Evolutionary conservation across 2,888 invertebrate species (phyloP).

Genomic region (Hololepta plana): DNA sequence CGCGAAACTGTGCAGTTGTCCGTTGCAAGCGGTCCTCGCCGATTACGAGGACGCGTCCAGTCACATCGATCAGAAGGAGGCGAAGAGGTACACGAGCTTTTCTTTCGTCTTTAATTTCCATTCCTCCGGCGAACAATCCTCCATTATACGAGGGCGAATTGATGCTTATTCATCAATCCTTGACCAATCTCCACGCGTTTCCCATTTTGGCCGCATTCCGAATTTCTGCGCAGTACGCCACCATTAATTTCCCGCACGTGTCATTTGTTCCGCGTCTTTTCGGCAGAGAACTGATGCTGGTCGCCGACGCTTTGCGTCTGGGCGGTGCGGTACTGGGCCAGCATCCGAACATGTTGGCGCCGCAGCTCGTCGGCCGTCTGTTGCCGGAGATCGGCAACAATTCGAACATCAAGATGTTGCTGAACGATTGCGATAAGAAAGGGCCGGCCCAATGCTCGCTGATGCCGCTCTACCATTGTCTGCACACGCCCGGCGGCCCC

Average conservation of each 20-base stretch:
- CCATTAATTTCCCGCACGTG: slow-evolving; percentile 2
- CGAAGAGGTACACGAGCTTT: slow-evolving; percentile 53
- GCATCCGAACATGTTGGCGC: slow-evolving; percentile 91
- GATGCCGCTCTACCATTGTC: slow-evolving; percentile 84
- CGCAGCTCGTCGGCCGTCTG: slow-evolving; percentile 81
- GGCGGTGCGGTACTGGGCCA: slow-evolving; percentile 86
- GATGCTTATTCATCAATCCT: too few species aligned
- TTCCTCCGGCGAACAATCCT: too few species aligned
- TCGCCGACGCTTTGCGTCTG: slow-evolving; percentile 82
- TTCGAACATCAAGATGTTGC: slow-evolving; percentile 66
- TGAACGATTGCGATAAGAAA: slow-evolving; percentile 79
- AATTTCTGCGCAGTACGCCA: slow-evolving; percentile 4
- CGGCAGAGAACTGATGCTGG: slow-evolving; percentile 77
- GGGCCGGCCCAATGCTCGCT: slow-evolving; percentile 81
- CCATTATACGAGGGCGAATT: too few species aligned
- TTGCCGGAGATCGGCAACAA: slow-evolving; percentile 77
- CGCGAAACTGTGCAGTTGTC: slow-evolving; percentile 88
- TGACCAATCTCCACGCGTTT: too few species aligned
- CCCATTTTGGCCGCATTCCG: not conserved
- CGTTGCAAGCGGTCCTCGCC: slow-evolving; percentile 81
- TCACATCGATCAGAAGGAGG: slow-evolving; percentile 67
- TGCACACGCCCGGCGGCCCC: slow-evolving; percentile 98
- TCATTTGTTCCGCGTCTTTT: slow-evolving; percentile 12
- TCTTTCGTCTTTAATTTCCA: too few species aligned
- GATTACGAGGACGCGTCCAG: slow-evolving; percentile 88